Conservation (phyloP, 1,140 invertebrate genomes). For the Trichonephila clavata region DNA sequence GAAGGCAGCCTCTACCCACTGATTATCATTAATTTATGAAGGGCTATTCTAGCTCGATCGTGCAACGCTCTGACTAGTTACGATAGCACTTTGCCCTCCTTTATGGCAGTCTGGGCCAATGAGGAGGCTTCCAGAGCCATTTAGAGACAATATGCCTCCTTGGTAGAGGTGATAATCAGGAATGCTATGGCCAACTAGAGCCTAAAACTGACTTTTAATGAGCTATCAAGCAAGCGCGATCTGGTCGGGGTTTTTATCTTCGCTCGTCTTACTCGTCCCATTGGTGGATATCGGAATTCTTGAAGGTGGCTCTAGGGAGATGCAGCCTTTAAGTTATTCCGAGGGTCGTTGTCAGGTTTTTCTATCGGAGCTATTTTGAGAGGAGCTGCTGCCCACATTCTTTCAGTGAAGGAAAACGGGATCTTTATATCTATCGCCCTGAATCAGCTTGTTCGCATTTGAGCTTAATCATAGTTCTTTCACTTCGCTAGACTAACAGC, state of each 20-base stretch:
- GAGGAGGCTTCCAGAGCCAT: constrained; percentile 39
- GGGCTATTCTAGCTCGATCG: constrained; percentile 64
- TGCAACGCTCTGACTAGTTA: constrained; percentile 70
- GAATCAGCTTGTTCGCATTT: neutral
- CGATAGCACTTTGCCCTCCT: constrained; percentile 74
- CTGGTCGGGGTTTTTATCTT: constrained; percentile 12
- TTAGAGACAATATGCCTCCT: constrained; percentile 65
- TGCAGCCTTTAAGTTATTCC: neutral
- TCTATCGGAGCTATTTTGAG: constrained; percentile 9
- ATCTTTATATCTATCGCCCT: neutral
- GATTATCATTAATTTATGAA: constrained; percentile 76
- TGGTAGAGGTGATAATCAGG: constrained; percentile 74
- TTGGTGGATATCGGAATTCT: constrained; percentile 70
- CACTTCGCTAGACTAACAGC: neutral
- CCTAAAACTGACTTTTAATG: constrained; percentile 69
- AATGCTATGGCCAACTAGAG: constrained; percentile 53
- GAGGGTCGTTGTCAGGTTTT: neutral
- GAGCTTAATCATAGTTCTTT: neutral
- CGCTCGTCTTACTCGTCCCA: constrained; percentile 29
- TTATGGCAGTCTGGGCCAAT: constrained; percentile 64
- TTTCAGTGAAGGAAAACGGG: neutral
- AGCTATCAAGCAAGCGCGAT: constrained; percentile 54
- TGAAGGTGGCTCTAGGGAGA: neutral
- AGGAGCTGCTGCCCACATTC: constrained; percentile 29
- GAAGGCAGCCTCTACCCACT: constrained; percentile 68